A percentile compares a stretch with the other conserved stretches of the same genome.
phyloP scores from a whole-genome alignment of 2,888 invertebrate species.

The Machimus atricapillus region DNA sequence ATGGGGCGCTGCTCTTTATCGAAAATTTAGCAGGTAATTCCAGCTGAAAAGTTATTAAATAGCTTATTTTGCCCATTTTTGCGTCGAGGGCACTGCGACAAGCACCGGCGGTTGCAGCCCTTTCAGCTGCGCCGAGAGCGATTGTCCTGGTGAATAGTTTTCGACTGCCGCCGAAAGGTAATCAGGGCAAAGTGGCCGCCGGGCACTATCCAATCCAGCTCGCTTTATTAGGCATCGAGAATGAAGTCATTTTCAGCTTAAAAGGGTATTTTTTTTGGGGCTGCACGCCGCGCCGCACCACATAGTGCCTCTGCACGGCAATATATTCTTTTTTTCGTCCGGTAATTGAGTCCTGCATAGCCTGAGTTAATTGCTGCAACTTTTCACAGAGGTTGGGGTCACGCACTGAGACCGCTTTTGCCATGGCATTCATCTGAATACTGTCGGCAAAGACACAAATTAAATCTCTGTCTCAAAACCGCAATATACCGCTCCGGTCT shows the following conservation, averaged over 20 bases:
- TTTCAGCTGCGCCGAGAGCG: background rate
- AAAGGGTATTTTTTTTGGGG: background rate
- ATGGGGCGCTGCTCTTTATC: slow-evolving; percentile 3
- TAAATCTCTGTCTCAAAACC: background rate
- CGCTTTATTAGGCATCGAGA: background rate
- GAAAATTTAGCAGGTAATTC: slow-evolving; percentile 21
- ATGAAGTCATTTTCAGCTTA: background rate
- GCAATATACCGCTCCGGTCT: background rate
- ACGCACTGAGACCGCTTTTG: background rate
- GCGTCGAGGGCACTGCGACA: slow-evolving; percentile 2
- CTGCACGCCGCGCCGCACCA: background rate
- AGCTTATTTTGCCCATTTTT: slow-evolving; percentile 1
- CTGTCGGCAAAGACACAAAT: background rate
- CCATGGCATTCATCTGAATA: background rate
- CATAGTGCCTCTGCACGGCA: background rate
- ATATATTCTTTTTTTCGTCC: background rate
- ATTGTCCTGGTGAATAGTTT: background rate
- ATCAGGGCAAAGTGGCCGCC: background rate
- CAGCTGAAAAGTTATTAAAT: slow-evolving; percentile 17
- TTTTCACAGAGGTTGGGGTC: background rate
- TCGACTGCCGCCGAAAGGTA: background rate
- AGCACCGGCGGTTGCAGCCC: background rate
- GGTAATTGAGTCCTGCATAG: background rate
- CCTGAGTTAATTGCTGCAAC: background rate
- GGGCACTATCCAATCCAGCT: background rate